A percentile compares a stretch with the other conserved stretches of the same genome.
Evolutionary conservation across 2,888 invertebrate species (phyloP).

Genomic region (Eupithecia inturbata): DNA sequence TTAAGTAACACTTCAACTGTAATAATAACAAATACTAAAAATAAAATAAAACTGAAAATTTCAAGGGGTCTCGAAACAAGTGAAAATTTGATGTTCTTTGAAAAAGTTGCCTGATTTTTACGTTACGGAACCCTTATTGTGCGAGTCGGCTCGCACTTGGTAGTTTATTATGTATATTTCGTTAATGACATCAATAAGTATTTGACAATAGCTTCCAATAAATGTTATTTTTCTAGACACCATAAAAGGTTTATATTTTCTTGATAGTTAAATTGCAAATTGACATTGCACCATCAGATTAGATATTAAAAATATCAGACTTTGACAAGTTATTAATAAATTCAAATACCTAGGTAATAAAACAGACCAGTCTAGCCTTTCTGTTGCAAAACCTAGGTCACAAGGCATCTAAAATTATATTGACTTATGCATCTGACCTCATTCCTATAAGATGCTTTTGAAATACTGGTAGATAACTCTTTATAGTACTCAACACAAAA

Average conservation of each 20-base stretch:
- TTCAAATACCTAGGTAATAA: background rate
- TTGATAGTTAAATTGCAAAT: background rate
- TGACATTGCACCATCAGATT: background rate
- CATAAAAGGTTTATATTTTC: background rate
- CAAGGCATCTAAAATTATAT: background rate
- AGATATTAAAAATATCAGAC: background rate
- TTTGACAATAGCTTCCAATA: too few relatives aligned
- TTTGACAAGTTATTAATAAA: constrained; percentile 1
- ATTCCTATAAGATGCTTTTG: background rate
- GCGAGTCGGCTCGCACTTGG: too few relatives aligned
- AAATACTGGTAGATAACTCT: background rate
- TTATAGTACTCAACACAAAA: too few relatives aligned
- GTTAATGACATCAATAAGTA: too few relatives aligned
- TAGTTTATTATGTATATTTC: too few relatives aligned
- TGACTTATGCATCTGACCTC: constrained; percentile 7
- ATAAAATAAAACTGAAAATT: too few relatives aligned
- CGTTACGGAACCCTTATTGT: too few relatives aligned
- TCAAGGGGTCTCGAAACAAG: too few relatives aligned
- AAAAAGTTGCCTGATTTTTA: too few relatives aligned
- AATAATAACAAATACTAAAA: too few relatives aligned
- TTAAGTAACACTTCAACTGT: too few relatives aligned
- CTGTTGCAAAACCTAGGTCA: constrained; percentile 8
- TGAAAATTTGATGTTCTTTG: too few relatives aligned
- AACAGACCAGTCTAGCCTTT: background rate
- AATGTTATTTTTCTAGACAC: background rate